A percentile compares a stretch with the other conserved stretches of the same genome.
These are phyloP conservation scores for Brachionus paranguensis DNA, from an alignment of 1,140 invertebrate species.

Conservation along the genomic window DNA sequence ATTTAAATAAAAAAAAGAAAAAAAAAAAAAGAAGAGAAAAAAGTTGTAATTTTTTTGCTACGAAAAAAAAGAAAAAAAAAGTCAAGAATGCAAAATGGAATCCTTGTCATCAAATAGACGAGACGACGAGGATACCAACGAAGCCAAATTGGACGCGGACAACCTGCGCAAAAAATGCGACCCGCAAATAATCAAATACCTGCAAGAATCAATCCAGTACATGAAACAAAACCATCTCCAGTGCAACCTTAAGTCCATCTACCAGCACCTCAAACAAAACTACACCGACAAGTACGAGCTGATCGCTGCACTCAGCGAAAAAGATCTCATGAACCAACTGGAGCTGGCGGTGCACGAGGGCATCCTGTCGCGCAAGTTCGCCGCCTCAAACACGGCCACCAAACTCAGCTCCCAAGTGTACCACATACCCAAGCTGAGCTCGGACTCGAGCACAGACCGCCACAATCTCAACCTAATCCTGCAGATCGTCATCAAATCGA, in stretches of 20 bases:
- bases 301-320: background rate
- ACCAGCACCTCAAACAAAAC: background rate
- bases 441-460: background rate
- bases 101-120: conserved; percentile 17
- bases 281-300: background rate
- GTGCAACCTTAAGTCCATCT: conserved; percentile 16
- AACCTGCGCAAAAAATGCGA: conserved; percentile 11
- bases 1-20: background rate
- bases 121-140: background rate
- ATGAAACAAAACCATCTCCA: conserved; percentile 28
- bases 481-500: conserved; percentile 29
- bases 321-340: conserved; percentile 37
- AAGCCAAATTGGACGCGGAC: background rate
- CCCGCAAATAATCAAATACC: background rate
- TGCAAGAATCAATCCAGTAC: conserved; percentile 27
- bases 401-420: background rate
- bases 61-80: background rate
- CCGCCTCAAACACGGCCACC: background rate
- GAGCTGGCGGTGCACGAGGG: conserved; percentile 13
- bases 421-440: background rate
- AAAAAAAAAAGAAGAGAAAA: too few relatives aligned
- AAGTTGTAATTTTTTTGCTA: background rate
- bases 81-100: background rate
- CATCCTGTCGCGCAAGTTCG: conserved; percentile 31
- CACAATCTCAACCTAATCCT: conserved; percentile 14